A percentile compares a stretch with the other conserved stretches of the same genome.
Evolutionary conservation across 2,113 vertebrate genomes (phyloP).

Genomic region (Tringa solitaria): DNA sequence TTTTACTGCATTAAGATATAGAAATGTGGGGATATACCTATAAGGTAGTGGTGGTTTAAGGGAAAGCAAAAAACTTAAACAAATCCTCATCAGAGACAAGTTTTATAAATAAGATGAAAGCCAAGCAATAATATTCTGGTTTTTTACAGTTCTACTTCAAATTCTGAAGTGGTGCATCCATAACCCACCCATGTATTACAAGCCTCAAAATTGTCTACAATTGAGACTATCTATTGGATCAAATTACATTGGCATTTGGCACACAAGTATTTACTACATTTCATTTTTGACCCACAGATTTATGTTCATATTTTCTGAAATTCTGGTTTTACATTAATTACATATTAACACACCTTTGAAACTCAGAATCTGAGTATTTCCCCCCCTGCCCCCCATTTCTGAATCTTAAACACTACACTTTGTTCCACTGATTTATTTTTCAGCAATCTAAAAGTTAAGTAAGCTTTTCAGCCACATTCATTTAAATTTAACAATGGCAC

Average conservation of each 20-base stretch:
- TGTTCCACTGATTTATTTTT: not conserved
- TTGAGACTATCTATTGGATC: not conserved
- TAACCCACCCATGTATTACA: not conserved
- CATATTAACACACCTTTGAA: not conserved
- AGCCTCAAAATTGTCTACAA: not conserved
- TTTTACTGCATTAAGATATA: not conserved
- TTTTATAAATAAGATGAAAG: not conserved
- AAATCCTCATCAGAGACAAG: not conserved
- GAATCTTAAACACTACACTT: not conserved
- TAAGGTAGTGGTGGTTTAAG: not conserved
- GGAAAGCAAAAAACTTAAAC: not conserved
- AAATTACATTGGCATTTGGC: not conserved
- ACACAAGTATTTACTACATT: not conserved
- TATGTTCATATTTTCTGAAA: not conserved
- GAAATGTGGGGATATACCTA: not conserved
- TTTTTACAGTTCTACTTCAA: not conserved
- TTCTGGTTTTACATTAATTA: not conserved
- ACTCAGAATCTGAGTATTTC: not conserved
- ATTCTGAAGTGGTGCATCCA: not conserved
- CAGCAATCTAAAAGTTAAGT: not conserved
- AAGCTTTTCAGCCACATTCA: not conserved
- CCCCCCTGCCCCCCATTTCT: not conserved
- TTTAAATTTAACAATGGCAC: not conserved
- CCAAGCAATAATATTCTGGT: not conserved
- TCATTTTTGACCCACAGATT: not conserved